Base-by-base conservation (phyloP, 2,888 invertebrate species). In the Nasonovia ribisnigri region DNA sequence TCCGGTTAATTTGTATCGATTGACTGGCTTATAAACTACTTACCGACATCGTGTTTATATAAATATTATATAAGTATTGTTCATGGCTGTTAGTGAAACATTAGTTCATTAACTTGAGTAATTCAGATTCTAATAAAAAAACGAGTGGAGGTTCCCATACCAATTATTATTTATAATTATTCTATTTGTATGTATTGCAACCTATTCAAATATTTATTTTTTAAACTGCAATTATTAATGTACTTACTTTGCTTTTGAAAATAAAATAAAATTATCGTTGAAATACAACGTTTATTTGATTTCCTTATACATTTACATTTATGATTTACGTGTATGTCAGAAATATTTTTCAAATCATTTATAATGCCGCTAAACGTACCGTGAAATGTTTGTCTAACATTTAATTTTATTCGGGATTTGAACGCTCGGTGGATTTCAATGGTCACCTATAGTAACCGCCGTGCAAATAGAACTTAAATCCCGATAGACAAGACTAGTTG, bases 361-460 rank as follows among this genome's bases (percentile, higher is more conserved):
- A 20, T 77, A 20, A 77, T 20, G 77, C 20, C 8, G 6, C 20
- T 48, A 48, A 60, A 67, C 11, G 51, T 42, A 8, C 0, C 16
- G 36, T n/a, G 54, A 91, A 91, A 84, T 29, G 84, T 91, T 84
- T 54, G 57, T 87, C n/a, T 24, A 24, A 29, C 57, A 46, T 60
- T 77, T 54, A 88, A 92, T 88, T 67, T 88, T 51, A 54, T 88
- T 88, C 77, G 24, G 54, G 51, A 43, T 48, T 20, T n/a, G 88
- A 77, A 51, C 67, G 42, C 88, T 57, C 24, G 20, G 54, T 29
- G 57, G 57, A 77, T 92, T 92, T n/a, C 92, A 51, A 77, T 77
- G 88, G 88, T 92, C 92, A 88, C 92, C 88, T 86, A 77, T 77
- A 92, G 51, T 88, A 60, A 88, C 88, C n/a, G 51, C 43, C 36